Base-by-base conservation (phyloP, 2,797 vertebrate species). In the Staurois parvus region DNA sequence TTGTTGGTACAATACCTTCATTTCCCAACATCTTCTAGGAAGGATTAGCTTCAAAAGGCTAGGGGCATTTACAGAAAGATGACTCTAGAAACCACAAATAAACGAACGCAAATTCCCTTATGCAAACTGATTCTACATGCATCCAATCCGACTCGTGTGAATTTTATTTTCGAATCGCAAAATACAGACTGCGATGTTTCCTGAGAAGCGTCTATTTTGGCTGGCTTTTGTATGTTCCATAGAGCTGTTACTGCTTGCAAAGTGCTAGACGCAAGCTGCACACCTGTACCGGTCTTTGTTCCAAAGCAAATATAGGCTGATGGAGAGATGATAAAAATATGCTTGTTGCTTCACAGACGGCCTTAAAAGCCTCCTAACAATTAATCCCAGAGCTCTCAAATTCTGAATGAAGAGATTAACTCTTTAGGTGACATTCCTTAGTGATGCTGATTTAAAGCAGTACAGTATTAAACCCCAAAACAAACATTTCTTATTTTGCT, bases 241-340 rank as follows among this genome's bases (percentile, higher is more conserved):
- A 30, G 78, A 86, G 67, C 28, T 59, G 48, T 72, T 83, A 9
- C 15, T 76, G 24, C 66, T 64, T 62, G 45, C 52, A 81, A 62
- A 68, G 84, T 75, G 15, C 21, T 19, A 68, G n/a, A 29, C 26
- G 7, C 37, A 4, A 68, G 19, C 72, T 28, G 29, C 42, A 70
- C 80, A 83, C 85, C 85, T 78, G 68, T 78, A 64, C 48, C 13
- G 4, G 28, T 10, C 64, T 56, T 72, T 77, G 74, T 67, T 78
- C 69, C 40, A 78, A 67, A 83, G 68, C 80, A 83, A 86, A 83
- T 68, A 86, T 19, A 42, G 29, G 59, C 74, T 73, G 66, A 78
- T 78, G 64, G 72, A 29, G 73, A 62, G 17, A 42, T 32, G 66
- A 82, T 86, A 82, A 68, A 45, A 70, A 29, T 45, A 40, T 32